phyloP scores from a whole-genome alignment of 2,797 vertebrate genomes.

The Threskiornis aethiopicus region DNA sequence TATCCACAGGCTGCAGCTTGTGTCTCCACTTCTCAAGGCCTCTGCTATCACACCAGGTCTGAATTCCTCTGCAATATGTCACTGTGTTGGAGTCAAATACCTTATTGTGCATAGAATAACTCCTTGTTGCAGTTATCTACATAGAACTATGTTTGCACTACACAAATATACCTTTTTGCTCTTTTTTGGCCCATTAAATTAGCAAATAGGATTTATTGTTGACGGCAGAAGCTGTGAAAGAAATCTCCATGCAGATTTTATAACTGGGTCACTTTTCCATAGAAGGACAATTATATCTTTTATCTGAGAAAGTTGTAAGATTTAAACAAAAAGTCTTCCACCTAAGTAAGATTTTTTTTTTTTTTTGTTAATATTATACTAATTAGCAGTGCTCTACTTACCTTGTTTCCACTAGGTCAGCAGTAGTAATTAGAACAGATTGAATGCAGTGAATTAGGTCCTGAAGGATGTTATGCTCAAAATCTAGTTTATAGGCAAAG shows the following conservation, averaged over 20 bases:
- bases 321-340: neutral
- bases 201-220: neutral
- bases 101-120: neutral
- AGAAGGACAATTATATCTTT: neutral
- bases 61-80: neutral
- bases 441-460: conserved; percentile 5
- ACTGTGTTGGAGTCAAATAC: neutral
- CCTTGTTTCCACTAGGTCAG: conserved; percentile 25
- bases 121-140: neutral
- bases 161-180: neutral
- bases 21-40: neutral
- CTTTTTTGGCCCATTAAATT: neutral
- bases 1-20: neutral
- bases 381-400: conserved; percentile 59
- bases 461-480: neutral
- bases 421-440: conserved; percentile 41
- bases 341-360: neutral
- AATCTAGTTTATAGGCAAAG: neutral
- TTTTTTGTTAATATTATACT: neutral
- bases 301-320: neutral
- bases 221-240: neutral
- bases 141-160: neutral
- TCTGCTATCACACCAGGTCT: neutral
- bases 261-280: neutral
- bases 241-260: neutral